These are phyloP conservation scores for Clarias batrachus DNA, from an alignment of 2,113 vertebrate species.

Conservation along the genomic window DNA sequence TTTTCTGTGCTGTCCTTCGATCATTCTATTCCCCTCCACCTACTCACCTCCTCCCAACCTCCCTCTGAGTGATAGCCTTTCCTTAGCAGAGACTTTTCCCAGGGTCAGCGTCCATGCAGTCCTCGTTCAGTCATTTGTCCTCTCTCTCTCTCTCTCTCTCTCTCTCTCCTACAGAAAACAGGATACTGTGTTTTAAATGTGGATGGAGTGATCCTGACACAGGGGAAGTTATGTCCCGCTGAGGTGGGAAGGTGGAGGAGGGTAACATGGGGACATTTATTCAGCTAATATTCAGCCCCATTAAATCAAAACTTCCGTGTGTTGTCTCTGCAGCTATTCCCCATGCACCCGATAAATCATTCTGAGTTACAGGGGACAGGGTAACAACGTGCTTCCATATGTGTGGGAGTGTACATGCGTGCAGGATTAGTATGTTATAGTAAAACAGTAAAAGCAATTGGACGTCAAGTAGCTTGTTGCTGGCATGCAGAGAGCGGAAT, in stretches of 20 bases:
- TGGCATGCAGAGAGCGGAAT: background rate
- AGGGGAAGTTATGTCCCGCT: conserved; percentile 31
- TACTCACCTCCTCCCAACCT: background rate
- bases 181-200: conserved; percentile 60
- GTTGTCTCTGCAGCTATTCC: conserved; percentile 53
- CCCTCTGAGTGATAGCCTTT: conserved; percentile 62
- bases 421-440: background rate
- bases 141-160: conserved; percentile 55
- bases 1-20: conserved; percentile 23
- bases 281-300: conserved; percentile 58
- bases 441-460: conserved; percentile 15
- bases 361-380: conserved; percentile 45
- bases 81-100: conserved; percentile 72
- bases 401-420: conserved; percentile 12
- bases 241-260: conserved; percentile 30
- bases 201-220: conserved; percentile 27
- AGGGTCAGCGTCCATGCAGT: conserved; percentile 66
- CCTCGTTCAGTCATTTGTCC: conserved; percentile 61
- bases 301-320: conserved; percentile 66
- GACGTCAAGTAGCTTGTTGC: background rate
- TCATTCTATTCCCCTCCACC: conserved; percentile 27
- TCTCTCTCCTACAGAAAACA: conserved; percentile 59
- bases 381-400: conserved; percentile 38
- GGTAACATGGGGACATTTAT: conserved; percentile 53
- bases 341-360: conserved; percentile 56